Percentiles rank a stretch among this genome's conserved stretches.
Evolutionary conservation across 2,888 invertebrate genomes (phyloP).

Genomic region (Ophioninae sp.): DNA sequence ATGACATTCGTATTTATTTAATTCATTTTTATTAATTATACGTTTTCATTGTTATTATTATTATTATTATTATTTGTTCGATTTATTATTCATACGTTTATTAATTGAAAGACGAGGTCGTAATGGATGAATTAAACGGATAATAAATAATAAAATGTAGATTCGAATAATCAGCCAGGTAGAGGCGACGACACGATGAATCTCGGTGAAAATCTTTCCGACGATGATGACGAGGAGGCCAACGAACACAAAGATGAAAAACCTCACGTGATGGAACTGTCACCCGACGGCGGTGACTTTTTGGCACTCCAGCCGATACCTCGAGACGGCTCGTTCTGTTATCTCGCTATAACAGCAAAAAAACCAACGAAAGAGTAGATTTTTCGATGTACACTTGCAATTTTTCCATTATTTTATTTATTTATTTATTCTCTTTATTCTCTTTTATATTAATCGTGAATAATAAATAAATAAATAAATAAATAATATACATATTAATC

Average conservation of each 20-base stretch:
- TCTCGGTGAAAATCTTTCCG: conserved; percentile 57
- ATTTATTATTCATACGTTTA: not conserved
- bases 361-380: conserved; percentile 44
- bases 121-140: not conserved
- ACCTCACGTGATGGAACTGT: conserved; percentile 82
- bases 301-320: conserved; percentile 83
- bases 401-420: conserved; percentile 3
- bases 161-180: conserved; percentile 59
- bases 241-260: conserved; percentile 59
- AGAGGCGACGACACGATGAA: conserved; percentile 61
- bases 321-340: conserved; percentile 84
- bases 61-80: too few species aligned
- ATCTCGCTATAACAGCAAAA: conserved; percentile 82
- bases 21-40: too few species aligned
- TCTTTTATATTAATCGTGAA: too few species aligned
- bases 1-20: too few species aligned
- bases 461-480: too few species aligned
- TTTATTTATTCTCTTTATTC: too few species aligned
- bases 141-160: not conserved
- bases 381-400: not conserved
- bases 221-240: conserved; percentile 40
- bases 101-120: too few species aligned
- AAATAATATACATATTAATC: too few species aligned
- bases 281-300: conserved; percentile 84
- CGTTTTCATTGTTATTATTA: too few species aligned